phyloP scores from a whole-genome alignment of 2,797 vertebrate species.

The Oreortyx pictus region DNA sequence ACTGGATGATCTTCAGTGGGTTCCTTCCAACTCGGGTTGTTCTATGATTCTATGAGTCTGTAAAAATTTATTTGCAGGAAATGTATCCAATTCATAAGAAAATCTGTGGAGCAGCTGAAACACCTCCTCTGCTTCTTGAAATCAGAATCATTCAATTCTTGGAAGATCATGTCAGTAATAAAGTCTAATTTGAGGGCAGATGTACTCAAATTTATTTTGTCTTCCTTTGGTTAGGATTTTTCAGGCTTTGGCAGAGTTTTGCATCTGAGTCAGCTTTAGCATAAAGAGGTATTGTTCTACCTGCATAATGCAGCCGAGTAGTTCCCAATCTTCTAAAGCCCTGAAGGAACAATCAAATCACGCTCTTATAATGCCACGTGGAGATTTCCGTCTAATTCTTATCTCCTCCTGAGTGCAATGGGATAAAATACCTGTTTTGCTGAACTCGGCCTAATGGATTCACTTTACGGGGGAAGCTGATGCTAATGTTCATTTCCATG shows the following conservation, averaged over 20 bases:
- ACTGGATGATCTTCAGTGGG: too few species aligned
- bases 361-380: neutral
- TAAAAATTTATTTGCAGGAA: constrained; percentile 31
- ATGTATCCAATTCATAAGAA: constrained; percentile 18
- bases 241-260: constrained; percentile 10
- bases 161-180: neutral
- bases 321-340: constrained; percentile 12
- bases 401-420: constrained; percentile 30
- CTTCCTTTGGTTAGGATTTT: constrained; percentile 22
- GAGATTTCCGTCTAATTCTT: constrained; percentile 55
- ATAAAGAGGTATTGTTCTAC: constrained; percentile 51
- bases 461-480: neutral
- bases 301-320: neutral
- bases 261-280: neutral
- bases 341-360: constrained; percentile 33
- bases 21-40: too few species aligned
- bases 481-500: constrained; percentile 64
- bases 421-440: constrained; percentile 41
- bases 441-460: constrained; percentile 31
- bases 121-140: neutral
- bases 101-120: constrained; percentile 15
- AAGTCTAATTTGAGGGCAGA: constrained; percentile 21
- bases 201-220: neutral
- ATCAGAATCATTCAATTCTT: constrained; percentile 1
- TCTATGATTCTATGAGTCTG: too few species aligned